These are phyloP conservation scores for Deroptyus accipitrinus DNA, from an alignment of 2,113 vertebrate species.

Conservation along the genomic window DNA sequence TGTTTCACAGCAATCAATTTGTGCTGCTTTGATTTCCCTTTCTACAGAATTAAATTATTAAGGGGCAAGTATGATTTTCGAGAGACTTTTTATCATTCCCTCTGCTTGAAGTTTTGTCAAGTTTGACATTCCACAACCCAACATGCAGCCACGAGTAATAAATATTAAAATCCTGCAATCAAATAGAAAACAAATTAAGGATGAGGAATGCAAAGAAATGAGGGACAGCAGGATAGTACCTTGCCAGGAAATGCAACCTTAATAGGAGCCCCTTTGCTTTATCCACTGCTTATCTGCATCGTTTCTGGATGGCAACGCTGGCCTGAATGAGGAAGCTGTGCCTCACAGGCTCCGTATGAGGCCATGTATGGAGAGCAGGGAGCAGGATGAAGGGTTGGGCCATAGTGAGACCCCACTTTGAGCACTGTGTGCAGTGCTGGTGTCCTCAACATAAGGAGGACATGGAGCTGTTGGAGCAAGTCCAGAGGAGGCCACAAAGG, in stretches of 20 bases:
- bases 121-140: conserved; percentile 33
- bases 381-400: background rate
- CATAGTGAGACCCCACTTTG: background rate
- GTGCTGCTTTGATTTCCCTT: conserved; percentile 66
- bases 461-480: background rate
- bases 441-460: background rate
- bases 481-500: background rate
- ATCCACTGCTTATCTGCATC: background rate
- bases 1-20: conserved; percentile 70
- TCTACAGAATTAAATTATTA: conserved; percentile 59
- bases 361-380: background rate
- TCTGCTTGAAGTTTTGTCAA: conserved; percentile 55
- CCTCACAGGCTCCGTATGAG: background rate
- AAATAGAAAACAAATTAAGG: conserved; percentile 17
- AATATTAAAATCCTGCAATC: background rate
- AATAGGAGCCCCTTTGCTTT: background rate
- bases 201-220: background rate
- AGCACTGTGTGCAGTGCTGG: background rate
- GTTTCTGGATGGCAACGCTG: background rate
- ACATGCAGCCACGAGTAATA: conserved; percentile 9
- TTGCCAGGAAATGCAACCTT: background rate
- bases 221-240: background rate
- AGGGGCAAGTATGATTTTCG: conserved; percentile 53
- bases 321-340: background rate
- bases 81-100: conserved; percentile 24